These are phyloP conservation scores for Heterotilapia buettikoferi DNA, from an alignment of 2,113 vertebrate species.

Conservation along the genomic window DNA sequence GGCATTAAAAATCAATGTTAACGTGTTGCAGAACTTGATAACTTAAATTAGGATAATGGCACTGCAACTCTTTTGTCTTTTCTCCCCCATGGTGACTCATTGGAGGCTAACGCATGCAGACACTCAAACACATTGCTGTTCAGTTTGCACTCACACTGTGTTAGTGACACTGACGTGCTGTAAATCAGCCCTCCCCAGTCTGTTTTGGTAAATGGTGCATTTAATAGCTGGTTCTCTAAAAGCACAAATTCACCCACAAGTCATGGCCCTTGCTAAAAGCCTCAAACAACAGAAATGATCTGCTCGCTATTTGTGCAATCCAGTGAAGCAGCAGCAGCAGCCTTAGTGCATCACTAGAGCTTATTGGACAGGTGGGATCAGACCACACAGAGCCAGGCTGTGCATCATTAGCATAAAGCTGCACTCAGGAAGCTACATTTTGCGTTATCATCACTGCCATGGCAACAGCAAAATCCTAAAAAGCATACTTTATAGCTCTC, in stretches of 20 bases:
- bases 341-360: not conserved
- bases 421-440: slow-evolving; percentile 27
- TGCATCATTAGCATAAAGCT: slow-evolving; percentile 47
- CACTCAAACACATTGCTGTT: not conserved
- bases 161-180: not conserved
- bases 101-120: not conserved
- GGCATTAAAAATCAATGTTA: not conserved
- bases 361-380: slow-evolving; percentile 40
- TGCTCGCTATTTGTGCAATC: not conserved
- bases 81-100: not conserved
- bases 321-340: not conserved
- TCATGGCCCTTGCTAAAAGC: not conserved
- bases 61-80: not conserved
- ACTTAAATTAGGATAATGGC: not conserved
- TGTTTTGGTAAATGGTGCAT: not conserved
- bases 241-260: not conserved
- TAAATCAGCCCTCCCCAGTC: not conserved
- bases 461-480: slow-evolving; percentile 40
- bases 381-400: not conserved
- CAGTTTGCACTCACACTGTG: not conserved
- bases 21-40: not conserved
- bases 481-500: not conserved
- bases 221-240: not conserved
- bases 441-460: slow-evolving; percentile 48
- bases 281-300: not conserved